Evolutionary conservation across 2,113 vertebrate genomes (phyloP).

Genomic region (Phyllostomus discolor): DNA sequence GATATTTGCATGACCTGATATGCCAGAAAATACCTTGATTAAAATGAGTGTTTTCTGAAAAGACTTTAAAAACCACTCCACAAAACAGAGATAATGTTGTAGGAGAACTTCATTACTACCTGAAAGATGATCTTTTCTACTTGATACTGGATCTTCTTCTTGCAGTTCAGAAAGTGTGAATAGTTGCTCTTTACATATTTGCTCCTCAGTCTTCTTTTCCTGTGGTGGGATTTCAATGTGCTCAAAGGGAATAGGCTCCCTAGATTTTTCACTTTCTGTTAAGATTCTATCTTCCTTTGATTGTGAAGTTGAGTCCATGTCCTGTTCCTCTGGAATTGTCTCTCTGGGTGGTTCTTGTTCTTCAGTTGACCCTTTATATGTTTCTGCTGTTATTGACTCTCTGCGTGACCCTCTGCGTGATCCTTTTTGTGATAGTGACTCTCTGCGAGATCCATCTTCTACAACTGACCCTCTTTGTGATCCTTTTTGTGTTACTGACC

Average conservation of each 20-base stretch:
- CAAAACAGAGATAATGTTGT: not conserved
- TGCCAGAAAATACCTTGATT: not conserved
- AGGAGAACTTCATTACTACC: constrained; percentile 43
- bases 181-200: not conserved
- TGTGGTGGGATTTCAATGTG: not conserved
- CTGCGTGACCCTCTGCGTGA: not conserved
- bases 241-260: not conserved
- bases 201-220: not conserved
- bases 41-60: not conserved
- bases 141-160: not conserved
- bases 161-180: not conserved
- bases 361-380: not conserved
- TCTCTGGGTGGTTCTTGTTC: not conserved
- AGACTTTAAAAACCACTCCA: not conserved
- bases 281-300: not conserved
- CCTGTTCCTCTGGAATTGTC: not conserved
- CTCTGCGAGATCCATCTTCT: not conserved
- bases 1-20: not conserved
- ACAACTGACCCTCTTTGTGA: not conserved
- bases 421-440: not conserved
- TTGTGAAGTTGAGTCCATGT: not conserved
- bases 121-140: not conserved
- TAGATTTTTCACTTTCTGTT: not conserved
- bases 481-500: not conserved
- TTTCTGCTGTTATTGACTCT: not conserved